Evolutionary conservation across 92 coral and sea anemone genomes (phyloP).

Genomic region (Diadumene lineata): DNA sequence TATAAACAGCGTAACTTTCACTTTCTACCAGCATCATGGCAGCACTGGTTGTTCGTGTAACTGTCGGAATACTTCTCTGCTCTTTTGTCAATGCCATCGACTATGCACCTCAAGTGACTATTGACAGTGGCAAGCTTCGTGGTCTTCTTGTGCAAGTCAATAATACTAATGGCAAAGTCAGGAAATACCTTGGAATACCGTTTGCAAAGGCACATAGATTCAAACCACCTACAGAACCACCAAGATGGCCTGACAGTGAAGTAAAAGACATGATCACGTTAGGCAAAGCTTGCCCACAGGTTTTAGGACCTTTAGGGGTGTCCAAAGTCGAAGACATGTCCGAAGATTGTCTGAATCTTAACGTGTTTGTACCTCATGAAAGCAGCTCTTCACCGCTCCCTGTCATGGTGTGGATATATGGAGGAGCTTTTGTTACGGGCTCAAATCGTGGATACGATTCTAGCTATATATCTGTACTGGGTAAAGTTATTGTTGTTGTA

Average conservation of each 20-base stretch:
- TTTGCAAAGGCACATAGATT: conserved; percentile 33
- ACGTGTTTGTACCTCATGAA: conserved; percentile 41
- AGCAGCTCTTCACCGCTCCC: conserved; percentile 7
- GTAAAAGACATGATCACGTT: neutral
- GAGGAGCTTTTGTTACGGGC: neutral
- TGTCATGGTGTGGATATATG: conserved; percentile 23
- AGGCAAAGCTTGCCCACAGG: conserved; percentile 3
- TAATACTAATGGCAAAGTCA: conserved; percentile 16
- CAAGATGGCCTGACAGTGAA: neutral
- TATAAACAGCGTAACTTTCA: no score
- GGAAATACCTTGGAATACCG: conserved; percentile 22
- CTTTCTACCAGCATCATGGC: neutral
- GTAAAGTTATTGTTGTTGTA: conserved; percentile 14
- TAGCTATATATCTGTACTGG: conserved; percentile 1
- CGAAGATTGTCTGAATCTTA: conserved; percentile 53
- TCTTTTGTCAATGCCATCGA: neutral
- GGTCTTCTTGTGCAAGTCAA: neutral
- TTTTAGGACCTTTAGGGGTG: neutral
- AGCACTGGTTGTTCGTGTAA: neutral
- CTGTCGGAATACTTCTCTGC: neutral
- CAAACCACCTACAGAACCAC: conserved; percentile 1
- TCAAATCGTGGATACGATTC: conserved; percentile 19
- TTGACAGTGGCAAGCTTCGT: conserved; percentile 3
- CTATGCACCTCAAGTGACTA: neutral
- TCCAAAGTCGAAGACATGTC: conserved; percentile 14